phyloP scores from a whole-genome alignment of 2,888 invertebrate species.

The Polietes domitor region DNA sequence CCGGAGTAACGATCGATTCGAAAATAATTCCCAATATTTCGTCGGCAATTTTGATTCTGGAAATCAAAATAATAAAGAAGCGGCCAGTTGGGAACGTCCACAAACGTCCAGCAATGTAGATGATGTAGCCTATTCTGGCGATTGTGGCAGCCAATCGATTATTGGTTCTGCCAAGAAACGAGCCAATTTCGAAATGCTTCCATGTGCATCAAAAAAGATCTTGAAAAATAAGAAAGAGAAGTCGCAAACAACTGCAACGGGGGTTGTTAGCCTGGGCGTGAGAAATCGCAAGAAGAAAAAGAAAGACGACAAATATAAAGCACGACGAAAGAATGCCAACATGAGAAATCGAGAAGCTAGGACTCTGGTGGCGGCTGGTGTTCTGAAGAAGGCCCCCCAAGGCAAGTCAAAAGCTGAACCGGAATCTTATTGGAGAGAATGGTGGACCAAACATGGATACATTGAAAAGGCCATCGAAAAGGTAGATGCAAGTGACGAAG shows the following conservation, averaged over 20 bases:
- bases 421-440: slow-evolving; percentile 48
- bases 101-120: too few species aligned
- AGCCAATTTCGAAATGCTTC: too few species aligned
- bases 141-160: not conserved
- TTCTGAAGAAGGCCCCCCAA: slow-evolving; percentile 6
- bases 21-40: too few species aligned
- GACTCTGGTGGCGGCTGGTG: not conserved
- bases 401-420: slow-evolving; percentile 42
- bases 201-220: not conserved
- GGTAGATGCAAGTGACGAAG: slow-evolving; percentile 19
- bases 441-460: slow-evolving; percentile 49
- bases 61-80: too few species aligned
- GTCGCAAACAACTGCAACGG: not conserved
- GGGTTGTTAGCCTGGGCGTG: too few species aligned
- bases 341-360: not conserved
- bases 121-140: too few species aligned
- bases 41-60: not conserved
- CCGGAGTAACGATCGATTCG: too few species aligned
- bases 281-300: not conserved
- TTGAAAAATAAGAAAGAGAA: not conserved
- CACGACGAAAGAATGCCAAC: not conserved
- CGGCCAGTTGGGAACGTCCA: too few species aligned
- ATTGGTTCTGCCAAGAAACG: not conserved
- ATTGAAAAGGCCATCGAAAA: slow-evolving; percentile 41
- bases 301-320: not conserved